Evolutionary conservation across 2,113 vertebrate species (phyloP).

Genomic region (Dasypus novemcinctus): DNA sequence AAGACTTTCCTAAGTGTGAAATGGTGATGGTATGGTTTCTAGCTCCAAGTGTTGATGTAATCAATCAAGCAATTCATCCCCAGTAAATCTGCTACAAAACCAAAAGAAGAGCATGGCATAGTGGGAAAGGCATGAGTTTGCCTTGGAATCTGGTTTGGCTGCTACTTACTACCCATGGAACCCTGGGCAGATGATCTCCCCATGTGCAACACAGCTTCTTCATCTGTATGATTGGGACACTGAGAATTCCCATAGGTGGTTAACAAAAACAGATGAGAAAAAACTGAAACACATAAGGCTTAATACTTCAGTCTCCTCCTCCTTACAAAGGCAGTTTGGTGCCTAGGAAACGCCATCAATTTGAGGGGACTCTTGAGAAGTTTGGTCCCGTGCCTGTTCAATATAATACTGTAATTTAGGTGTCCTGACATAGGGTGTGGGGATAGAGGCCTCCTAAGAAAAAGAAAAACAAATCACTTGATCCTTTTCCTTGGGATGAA

Average conservation of each 20-base stretch:
- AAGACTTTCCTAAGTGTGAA: no score
- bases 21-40: neutral
- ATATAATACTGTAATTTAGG: neutral
- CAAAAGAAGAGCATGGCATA: rapidly evolving
- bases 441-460: neutral
- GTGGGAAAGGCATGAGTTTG: no score
- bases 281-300: no score
- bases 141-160: neutral
- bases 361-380: no score
- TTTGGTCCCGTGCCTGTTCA: no score
- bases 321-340: no score
- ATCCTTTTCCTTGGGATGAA: neutral
- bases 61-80: rapidly evolving
- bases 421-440: neutral
- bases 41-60: neutral
- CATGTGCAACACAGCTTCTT: neutral
- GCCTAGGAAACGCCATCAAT: no score
- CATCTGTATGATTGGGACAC: neutral
- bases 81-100: no score
- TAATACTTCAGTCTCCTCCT: no score
- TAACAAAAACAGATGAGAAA: neutral
- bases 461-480: neutral
- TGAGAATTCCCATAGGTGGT: neutral
- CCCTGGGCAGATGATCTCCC: neutral
- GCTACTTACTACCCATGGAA: rapidly evolving